Conservation (phyloP, 2,113 vertebrate genomes). For the Sakesphorus luctuosus region DNA sequence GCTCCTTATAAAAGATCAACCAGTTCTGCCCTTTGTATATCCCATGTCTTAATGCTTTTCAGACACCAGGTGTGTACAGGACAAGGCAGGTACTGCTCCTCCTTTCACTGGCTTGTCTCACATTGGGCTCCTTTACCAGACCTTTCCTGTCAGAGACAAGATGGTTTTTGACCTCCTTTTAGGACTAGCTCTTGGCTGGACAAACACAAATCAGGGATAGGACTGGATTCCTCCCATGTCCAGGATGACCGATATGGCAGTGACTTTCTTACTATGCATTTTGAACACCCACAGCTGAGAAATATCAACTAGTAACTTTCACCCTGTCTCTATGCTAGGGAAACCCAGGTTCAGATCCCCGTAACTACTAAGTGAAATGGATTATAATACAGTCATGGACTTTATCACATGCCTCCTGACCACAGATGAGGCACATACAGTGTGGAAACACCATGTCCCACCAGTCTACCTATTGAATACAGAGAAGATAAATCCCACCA, state of each 20-base stretch:
- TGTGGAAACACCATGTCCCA: neutral
- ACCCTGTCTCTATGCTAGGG: neutral
- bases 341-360: neutral
- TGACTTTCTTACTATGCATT: neutral
- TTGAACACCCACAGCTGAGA: neutral
- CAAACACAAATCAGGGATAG: constrained; percentile 12
- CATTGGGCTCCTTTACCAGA: neutral
- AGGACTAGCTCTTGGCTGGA: neutral
- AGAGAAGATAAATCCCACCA: neutral
- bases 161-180: neutral
- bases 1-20: neutral
- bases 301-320: neutral
- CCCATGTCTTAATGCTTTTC: neutral
- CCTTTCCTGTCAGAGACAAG: neutral
- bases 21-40: neutral
- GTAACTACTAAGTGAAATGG: neutral
- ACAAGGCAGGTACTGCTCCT: neutral
- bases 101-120: neutral
- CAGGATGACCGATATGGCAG: neutral
- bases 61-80: neutral
- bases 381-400: neutral
- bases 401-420: neutral
- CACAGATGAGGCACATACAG: neutral
- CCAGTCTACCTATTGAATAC: neutral
- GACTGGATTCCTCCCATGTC: constrained; percentile 18